phyloP scores from a whole-genome alignment of 2,797 vertebrate genomes.

The Holocentrus rufus region DNA sequence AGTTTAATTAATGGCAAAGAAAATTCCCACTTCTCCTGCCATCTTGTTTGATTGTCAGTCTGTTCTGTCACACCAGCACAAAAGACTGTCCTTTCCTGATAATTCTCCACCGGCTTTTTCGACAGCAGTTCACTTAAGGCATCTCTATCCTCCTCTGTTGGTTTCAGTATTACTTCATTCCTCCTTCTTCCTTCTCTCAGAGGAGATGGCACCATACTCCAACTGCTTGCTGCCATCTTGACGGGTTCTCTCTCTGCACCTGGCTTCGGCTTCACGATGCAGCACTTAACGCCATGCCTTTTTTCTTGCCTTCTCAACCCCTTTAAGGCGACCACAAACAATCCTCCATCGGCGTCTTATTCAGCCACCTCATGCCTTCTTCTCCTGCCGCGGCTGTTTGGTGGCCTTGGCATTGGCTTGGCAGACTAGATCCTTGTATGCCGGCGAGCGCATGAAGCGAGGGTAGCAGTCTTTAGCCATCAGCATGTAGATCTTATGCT shows the following conservation, averaged over 20 bases:
- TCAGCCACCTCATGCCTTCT: conserved; percentile 57
- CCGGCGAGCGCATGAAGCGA: conserved; percentile 80
- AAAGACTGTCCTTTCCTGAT: conserved; percentile 2
- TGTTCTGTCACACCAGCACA: neutral
- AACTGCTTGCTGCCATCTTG: neutral
- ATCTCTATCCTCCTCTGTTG: neutral
- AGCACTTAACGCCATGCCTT: conserved; percentile 19
- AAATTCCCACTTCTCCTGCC: conserved; percentile 28
- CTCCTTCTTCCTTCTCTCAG: neutral
- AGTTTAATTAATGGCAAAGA: conserved; percentile 46
- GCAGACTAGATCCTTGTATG: conserved; percentile 76
- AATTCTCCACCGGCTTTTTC: conserved; percentile 4
- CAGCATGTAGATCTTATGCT: conserved; percentile 84
- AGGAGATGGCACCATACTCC: neutral
- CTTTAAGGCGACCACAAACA: conserved; percentile 29
- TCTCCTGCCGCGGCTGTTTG: conserved; percentile 44
- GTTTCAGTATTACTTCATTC: neutral
- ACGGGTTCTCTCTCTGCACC: conserved; percentile 21
- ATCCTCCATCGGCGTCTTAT: neutral
- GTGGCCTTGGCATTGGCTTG: conserved; percentile 64
- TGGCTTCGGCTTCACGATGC: conserved; percentile 24
- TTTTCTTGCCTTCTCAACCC: conserved; percentile 29
- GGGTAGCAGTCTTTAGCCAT: conserved; percentile 88
- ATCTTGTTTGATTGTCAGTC: conserved; percentile 43
- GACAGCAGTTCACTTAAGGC: conserved; percentile 31